phyloP scores from a whole-genome alignment of 2,797 vertebrate species.

The Malurus leucopterus region DNA sequence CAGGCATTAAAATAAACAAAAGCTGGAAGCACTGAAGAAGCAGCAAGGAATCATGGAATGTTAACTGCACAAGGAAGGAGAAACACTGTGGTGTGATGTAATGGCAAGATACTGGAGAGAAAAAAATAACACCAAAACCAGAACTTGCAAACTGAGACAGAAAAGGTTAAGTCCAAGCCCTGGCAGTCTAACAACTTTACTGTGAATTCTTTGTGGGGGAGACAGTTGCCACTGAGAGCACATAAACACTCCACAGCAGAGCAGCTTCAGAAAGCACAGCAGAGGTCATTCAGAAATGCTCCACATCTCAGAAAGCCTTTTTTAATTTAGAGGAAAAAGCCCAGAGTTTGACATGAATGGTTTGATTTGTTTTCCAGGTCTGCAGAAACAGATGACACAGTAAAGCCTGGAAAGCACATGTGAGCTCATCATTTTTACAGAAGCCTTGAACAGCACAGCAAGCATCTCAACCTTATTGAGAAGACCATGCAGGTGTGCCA shows the following conservation, averaged over 20 bases:
- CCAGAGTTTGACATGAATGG: neutral
- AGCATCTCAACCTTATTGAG: neutral
- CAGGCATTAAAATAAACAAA: neutral
- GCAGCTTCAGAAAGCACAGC: neutral
- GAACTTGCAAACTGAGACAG: neutral
- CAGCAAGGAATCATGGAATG: neutral
- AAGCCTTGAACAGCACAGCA: neutral
- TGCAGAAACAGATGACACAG: neutral
- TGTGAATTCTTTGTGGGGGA: neutral
- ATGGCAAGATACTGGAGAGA: neutral
- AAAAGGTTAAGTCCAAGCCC: neutral
- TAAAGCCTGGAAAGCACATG: neutral
- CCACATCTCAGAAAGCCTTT: neutral
- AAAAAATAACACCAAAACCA: neutral
- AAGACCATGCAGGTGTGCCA: neutral
- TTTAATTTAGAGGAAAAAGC: slow-evolving; percentile 24
- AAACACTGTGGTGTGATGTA: neutral
- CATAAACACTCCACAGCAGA: neutral
- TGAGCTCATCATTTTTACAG: neutral
- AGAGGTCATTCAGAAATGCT: slow-evolving; percentile 14
- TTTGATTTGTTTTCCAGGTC: slow-evolving; percentile 11
- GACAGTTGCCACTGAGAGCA: slow-evolving; percentile 1
- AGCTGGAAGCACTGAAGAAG: neutral
- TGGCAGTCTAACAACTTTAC: neutral
- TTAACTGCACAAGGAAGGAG: neutral